A percentile compares a stretch with the other conserved stretches of the same genome.
Evolutionary conservation across 1,140 invertebrate species (phyloP).

Genomic region (Drosophila azteca): DNA sequence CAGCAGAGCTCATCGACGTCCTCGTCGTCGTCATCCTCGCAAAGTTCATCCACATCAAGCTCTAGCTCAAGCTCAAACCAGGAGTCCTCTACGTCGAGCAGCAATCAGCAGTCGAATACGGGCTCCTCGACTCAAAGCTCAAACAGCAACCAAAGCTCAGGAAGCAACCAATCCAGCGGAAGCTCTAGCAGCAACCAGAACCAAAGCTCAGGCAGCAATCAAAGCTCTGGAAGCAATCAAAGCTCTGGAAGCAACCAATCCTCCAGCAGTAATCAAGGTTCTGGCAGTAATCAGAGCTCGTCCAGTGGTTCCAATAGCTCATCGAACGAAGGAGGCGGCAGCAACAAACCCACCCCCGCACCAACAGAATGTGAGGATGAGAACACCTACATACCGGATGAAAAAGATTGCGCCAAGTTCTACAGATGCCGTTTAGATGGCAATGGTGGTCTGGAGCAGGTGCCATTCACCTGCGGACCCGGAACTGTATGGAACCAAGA

Average conservation of each 20-base stretch:
- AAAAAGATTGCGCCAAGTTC: constrained; percentile 86
- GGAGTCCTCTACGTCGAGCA: constrained; percentile 43
- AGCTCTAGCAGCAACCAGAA: constrained; percentile 41
- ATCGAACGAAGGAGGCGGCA: background rate
- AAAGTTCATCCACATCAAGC: constrained; percentile 22
- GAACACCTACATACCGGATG: constrained; percentile 79
- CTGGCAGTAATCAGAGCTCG: constrained; percentile 25
- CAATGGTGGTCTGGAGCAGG: constrained; percentile 84
- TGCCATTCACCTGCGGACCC: constrained; percentile 87
- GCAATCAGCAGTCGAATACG: constrained; percentile 37
- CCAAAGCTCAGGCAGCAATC: constrained; percentile 41
- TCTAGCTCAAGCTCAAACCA: constrained; percentile 33
- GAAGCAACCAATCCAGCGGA: too few species aligned
- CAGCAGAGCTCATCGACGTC: constrained; percentile 35
- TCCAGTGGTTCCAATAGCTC: constrained; percentile 28
- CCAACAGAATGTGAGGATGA: constrained; percentile 84
- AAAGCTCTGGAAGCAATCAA: constrained; percentile 48
- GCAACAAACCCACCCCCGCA: constrained; percentile 38
- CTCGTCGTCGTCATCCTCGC: background rate
- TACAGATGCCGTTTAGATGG: constrained; percentile 88
- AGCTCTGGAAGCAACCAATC: constrained; percentile 42
- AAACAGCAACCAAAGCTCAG: constrained; percentile 25
- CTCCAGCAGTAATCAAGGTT: constrained; percentile 38
- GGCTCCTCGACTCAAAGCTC: constrained; percentile 10
- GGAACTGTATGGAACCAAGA: constrained; percentile 86